Conservation (phyloP, 2,113 vertebrate species). For the Oreotrochilus melanogaster region DNA sequence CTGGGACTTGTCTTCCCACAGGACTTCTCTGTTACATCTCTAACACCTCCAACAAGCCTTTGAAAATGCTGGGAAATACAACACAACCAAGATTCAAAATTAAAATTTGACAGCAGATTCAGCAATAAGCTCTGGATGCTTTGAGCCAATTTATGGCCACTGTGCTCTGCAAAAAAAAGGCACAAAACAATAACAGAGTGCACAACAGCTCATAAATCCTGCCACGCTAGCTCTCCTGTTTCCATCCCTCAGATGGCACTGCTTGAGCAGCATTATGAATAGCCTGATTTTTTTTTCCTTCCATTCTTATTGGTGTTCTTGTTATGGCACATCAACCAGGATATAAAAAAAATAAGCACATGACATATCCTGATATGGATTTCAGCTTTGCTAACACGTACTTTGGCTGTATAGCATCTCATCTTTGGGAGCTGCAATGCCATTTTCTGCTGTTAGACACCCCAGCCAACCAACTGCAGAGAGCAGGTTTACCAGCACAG, state of each 20-base stretch:
- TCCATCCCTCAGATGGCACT: neutral
- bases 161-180: neutral
- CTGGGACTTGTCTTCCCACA: neutral
- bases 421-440: neutral
- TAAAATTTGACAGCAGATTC: neutral
- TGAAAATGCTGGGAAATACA: neutral
- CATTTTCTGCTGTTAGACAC: neutral
- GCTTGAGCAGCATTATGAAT: neutral
- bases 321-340: neutral
- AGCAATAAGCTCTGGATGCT: neutral
- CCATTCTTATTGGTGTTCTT: neutral
- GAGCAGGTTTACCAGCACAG: neutral
- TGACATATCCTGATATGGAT: neutral
- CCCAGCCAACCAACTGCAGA: neutral
- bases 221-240: fast-evolving
- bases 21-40: neutral
- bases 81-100: neutral
- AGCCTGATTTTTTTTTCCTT: neutral
- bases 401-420: neutral
- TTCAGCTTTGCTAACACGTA: neutral
- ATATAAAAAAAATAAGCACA: neutral
- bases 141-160: neutral
- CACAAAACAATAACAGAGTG: neutral
- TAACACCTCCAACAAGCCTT: neutral
- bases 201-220: neutral